phyloP scores from a whole-genome alignment of 2,113 vertebrate species.

The Erythrocercus mccallii region DNA sequence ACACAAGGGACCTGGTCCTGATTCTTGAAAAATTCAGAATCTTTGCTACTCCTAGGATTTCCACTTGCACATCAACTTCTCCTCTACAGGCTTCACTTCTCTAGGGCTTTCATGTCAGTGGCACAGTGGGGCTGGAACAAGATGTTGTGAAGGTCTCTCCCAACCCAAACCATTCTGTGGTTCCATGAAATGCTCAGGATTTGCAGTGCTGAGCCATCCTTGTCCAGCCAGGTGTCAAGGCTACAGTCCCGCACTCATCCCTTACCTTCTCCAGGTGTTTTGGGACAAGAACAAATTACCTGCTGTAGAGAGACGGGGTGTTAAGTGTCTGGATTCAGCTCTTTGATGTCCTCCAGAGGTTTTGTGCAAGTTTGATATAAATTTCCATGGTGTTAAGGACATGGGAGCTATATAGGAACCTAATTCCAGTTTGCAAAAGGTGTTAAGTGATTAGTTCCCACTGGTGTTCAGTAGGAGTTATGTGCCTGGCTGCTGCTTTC shows the following conservation, averaged over 20 bases:
- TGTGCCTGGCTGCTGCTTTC: neutral
- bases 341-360: neutral
- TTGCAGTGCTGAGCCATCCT: neutral
- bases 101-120: neutral
- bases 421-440: neutral
- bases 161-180: neutral
- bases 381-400: neutral
- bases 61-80: neutral
- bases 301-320: neutral
- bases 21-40: neutral
- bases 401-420: neutral
- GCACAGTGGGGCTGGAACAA: neutral
- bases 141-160: neutral
- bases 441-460: neutral
- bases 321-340: neutral
- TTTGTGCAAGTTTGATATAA: neutral
- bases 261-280: neutral
- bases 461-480: neutral
- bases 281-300: neutral
- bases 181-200: neutral
- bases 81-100: neutral
- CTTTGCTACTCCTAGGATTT: neutral
- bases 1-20: fast-evolving
- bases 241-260: fast-evolving
- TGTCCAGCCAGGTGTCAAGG: too few species aligned